Conservation (phyloP, 2,113 vertebrate species). For the Podarcis raffonei region DNA sequence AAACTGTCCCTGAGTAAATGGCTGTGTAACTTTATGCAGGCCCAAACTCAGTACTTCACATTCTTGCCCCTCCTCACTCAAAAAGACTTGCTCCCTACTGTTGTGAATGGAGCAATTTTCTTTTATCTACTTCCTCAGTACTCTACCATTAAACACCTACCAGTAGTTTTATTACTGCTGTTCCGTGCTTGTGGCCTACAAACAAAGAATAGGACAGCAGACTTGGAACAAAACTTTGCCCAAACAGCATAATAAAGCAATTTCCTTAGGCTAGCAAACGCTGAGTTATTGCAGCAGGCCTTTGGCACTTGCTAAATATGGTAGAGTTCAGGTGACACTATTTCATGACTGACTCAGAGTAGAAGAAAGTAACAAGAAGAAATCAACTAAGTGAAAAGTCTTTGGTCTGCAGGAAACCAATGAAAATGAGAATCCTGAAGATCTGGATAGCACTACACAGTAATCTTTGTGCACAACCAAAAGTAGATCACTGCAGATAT, state of each 20-base stretch:
- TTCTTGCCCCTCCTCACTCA: constrained; percentile 4
- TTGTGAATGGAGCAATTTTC: constrained; percentile 71
- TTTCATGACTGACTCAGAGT: constrained; percentile 69
- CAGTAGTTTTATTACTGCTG: constrained; percentile 72
- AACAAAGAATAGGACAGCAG: constrained; percentile 53
- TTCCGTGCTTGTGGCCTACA: constrained; percentile 56
- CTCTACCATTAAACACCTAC: constrained; percentile 78
- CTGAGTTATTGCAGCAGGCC: constrained; percentile 61
- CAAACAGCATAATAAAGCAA: constrained; percentile 47
- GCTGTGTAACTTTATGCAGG: constrained; percentile 65
- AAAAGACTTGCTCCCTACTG: constrained; percentile 59
- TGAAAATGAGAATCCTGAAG: constrained; percentile 44
- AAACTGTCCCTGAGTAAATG: constrained; percentile 62
- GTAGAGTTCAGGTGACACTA: constrained; percentile 42
- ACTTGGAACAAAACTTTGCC: constrained; percentile 57
- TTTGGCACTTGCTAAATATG: constrained; percentile 37
- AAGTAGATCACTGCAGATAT: constrained; percentile 47
- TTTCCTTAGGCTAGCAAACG: constrained; percentile 51
- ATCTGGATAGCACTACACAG: constrained; percentile 41
- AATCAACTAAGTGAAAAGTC: constrained; percentile 71
- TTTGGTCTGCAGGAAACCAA: constrained; percentile 54
- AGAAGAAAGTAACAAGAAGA: constrained; percentile 38
- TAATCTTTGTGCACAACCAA: background rate
- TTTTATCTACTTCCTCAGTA: constrained; percentile 76
- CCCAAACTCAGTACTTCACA: constrained; percentile 73